Percentiles rank a stretch among this genome's conserved stretches.
phyloP scores from a whole-genome alignment of 92 coral and sea anemone species.

The Umimayanthus chanpuru region DNA sequence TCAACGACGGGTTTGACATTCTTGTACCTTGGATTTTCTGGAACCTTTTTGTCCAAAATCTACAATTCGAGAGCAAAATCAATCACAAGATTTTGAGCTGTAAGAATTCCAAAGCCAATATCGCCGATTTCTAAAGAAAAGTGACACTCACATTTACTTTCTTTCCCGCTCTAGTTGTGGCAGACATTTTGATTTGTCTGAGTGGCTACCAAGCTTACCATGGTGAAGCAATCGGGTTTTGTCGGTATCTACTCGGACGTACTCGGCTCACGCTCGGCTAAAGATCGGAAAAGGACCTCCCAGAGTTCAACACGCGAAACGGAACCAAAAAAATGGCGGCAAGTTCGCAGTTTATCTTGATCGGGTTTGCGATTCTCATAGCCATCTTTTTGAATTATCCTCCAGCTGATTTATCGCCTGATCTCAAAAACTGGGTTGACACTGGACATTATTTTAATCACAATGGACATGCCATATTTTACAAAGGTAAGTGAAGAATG shows the following conservation, averaged over 20 bases:
- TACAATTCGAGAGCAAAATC: conserved; percentile 39
- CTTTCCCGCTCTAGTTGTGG: conserved; percentile 88
- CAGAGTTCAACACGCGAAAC: neutral
- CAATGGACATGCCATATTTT: conserved; percentile 84
- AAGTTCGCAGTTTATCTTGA: conserved; percentile 55
- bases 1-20: conserved; percentile 92
- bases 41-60: conserved; percentile 92
- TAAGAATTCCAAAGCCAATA: neutral
- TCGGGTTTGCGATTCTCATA: conserved; percentile 67
- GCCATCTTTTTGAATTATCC: conserved; percentile 80
- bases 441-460: conserved; percentile 84
- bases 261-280: neutral
- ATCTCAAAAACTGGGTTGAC: conserved; percentile 73
- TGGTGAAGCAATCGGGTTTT: conserved; percentile 50
- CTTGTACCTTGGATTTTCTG: conserved; percentile 95
- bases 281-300: neutral
- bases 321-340: conserved; percentile 47
- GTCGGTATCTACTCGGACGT: conserved; percentile 30
- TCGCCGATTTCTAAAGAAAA: neutral
- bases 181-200: conserved; percentile 90
- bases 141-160: conserved; percentile 83
- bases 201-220: conserved; percentile 80
- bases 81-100: neutral
- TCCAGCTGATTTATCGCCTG: conserved; percentile 78
- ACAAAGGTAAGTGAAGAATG: conserved; percentile 74